Evolutionary conservation across 1,140 invertebrate genomes (phyloP).

Genomic region (Bombyx mandarina): DNA sequence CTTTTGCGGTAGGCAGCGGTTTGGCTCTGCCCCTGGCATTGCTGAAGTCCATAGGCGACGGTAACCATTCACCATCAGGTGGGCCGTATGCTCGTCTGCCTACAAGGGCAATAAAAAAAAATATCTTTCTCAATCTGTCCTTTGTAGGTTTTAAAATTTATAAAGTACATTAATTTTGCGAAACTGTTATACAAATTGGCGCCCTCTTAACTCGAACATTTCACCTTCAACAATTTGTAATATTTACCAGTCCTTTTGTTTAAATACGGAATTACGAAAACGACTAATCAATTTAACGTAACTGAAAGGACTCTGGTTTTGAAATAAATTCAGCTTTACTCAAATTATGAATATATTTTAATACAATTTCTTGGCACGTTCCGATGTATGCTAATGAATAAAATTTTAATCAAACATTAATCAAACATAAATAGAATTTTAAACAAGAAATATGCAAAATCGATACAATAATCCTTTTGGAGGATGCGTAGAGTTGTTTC

Average conservation of each 20-base stretch:
- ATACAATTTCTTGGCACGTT: not conserved
- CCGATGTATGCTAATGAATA: too few relatives aligned
- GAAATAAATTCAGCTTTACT: too few relatives aligned
- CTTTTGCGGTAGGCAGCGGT: too few relatives aligned
- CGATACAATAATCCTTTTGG: conserved; percentile 10
- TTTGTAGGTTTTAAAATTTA: not conserved
- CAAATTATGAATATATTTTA: too few relatives aligned
- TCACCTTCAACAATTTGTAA: conserved; percentile 3
- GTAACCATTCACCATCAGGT: too few relatives aligned
- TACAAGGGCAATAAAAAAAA: not conserved
- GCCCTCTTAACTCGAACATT: conserved; percentile 2
- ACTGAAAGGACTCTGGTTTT: not conserved
- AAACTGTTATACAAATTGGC: conserved; percentile 3
- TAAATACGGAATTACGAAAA: conserved; percentile 12
- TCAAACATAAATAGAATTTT: not conserved
- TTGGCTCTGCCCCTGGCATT: too few relatives aligned
- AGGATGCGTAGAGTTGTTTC: conserved; percentile 12
- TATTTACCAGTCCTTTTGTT: conserved; percentile 4
- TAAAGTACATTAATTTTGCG: not conserved
- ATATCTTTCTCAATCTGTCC: not conserved
- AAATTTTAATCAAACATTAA: conserved; percentile 8
- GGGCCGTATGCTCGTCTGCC: too few relatives aligned
- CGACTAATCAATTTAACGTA: conserved; percentile 14
- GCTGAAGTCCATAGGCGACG: too few relatives aligned
- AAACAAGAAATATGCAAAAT: conserved; percentile 13